These are phyloP conservation scores for Triplophysa siluroides DNA, from an alignment of 2,113 vertebrate species.

Conservation along the genomic window DNA sequence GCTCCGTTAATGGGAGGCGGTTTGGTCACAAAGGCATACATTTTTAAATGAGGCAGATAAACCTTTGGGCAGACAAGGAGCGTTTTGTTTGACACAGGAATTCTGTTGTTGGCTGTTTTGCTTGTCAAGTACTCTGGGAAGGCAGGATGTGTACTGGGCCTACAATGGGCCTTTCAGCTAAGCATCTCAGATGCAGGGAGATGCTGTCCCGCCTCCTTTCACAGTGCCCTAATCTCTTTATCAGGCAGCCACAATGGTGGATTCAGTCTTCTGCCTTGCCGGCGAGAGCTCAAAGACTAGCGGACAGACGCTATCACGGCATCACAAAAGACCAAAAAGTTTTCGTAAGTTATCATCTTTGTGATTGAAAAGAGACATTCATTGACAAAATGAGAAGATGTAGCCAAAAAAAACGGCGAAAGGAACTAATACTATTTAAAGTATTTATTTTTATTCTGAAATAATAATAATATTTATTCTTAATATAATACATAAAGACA, in stretches of 20 bases:
- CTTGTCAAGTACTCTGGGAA: conserved; percentile 87
- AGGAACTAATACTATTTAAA: no score
- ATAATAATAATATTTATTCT: no score
- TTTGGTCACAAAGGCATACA: conserved; percentile 88
- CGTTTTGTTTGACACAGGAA: conserved; percentile 92
- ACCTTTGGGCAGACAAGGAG: conserved; percentile 85
- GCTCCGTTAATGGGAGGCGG: conserved; percentile 81
- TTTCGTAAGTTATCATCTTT: conserved; percentile 32
- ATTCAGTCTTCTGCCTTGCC: conserved; percentile 77
- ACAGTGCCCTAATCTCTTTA: conserved; percentile 87
- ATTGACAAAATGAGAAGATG: neutral
- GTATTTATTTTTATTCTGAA: no score
- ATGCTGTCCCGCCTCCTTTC: conserved; percentile 85
- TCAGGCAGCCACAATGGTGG: conserved; percentile 84
- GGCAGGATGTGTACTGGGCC: conserved; percentile 86
- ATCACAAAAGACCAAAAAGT: conserved; percentile 53
- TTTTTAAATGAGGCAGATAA: conserved; percentile 97
- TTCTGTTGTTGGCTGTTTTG: conserved; percentile 84
- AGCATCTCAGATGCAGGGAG: conserved; percentile 80
- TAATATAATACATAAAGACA: no score
- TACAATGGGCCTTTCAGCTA: conserved; percentile 93
- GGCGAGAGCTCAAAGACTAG: conserved; percentile 67
- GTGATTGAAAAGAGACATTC: neutral
- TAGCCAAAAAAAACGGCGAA: no score
- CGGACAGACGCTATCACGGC: conserved; percentile 4